These are phyloP conservation scores for Pangasianodon hypophthalmus DNA, from an alignment of 2,113 vertebrate genomes.

Conservation along the genomic window DNA sequence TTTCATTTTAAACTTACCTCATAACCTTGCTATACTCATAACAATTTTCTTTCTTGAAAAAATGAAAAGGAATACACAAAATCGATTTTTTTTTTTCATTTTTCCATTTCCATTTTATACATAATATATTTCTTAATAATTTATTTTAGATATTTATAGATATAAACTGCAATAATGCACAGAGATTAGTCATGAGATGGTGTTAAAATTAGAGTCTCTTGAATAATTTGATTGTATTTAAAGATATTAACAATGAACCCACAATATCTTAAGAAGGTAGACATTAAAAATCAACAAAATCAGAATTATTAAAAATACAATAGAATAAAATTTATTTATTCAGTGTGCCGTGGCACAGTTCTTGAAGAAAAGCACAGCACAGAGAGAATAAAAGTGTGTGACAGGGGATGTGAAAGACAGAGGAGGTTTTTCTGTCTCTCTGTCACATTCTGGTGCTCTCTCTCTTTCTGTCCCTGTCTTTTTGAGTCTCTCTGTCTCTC, in stretches of 20 bases:
- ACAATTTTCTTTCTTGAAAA: not conserved
- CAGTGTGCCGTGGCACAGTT: not conserved
- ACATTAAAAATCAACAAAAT: not conserved
- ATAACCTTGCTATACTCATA: not conserved
- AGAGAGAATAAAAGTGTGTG: conserved; percentile 37
- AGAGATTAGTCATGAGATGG: not conserved
- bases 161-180: not conserved
- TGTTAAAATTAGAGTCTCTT: not conserved
- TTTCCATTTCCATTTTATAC: not conserved
- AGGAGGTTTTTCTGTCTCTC: conserved; percentile 46
- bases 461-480: conserved; percentile 37
- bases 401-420: conserved; percentile 17
- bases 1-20: not conserved
- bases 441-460: conserved; percentile 53
- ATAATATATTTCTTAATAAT: not conserved
- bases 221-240: not conserved
- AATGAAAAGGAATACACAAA: not conserved
- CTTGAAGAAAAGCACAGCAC: conserved; percentile 5
- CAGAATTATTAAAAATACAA: not conserved
- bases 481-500: conserved; percentile 22
- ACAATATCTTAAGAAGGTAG: not conserved
- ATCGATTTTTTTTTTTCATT: not conserved
- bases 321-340: not conserved
- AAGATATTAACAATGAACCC: not conserved
- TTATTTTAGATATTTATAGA: not conserved